phyloP scores from a whole-genome alignment of 2,113 vertebrate genomes.

The Malurus melanocephalus region DNA sequence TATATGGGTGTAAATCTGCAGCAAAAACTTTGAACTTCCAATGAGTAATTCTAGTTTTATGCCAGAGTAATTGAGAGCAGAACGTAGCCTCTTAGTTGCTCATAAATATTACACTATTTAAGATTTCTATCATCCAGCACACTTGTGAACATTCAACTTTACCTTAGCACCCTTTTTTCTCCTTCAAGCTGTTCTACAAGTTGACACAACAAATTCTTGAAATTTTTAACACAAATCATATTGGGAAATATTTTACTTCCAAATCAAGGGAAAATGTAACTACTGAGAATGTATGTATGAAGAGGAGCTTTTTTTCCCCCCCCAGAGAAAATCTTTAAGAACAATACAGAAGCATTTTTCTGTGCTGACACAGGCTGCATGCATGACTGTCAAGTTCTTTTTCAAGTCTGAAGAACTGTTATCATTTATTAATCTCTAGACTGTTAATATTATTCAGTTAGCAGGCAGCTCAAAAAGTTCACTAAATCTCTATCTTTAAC shows the following conservation, averaged over 20 bases:
- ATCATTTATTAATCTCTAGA: background rate
- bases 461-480: background rate
- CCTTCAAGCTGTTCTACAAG: background rate
- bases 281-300: background rate
- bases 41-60: slow-evolving; percentile 53
- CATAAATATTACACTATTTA: slow-evolving; percentile 22
- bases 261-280: background rate
- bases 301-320: background rate
- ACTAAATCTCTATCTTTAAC: background rate
- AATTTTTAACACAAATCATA: slow-evolving; percentile 1
- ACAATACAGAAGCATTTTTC: background rate
- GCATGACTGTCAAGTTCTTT: background rate
- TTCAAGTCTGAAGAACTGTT: background rate
- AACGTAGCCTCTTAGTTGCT: slow-evolving; percentile 28
- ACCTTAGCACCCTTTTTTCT: background rate
- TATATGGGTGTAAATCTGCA: slow-evolving; percentile 51
- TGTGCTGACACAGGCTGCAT: background rate
- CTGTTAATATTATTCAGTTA: background rate
- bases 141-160: background rate
- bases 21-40: slow-evolving; percentile 55
- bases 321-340: background rate
- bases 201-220: background rate
- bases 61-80: slow-evolving; percentile 49
- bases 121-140: background rate
- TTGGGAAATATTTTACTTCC: slow-evolving; percentile 5